These are phyloP conservation scores for Myzus persicae DNA, from an alignment of 1,140 invertebrate species.

Conservation along the genomic window DNA sequence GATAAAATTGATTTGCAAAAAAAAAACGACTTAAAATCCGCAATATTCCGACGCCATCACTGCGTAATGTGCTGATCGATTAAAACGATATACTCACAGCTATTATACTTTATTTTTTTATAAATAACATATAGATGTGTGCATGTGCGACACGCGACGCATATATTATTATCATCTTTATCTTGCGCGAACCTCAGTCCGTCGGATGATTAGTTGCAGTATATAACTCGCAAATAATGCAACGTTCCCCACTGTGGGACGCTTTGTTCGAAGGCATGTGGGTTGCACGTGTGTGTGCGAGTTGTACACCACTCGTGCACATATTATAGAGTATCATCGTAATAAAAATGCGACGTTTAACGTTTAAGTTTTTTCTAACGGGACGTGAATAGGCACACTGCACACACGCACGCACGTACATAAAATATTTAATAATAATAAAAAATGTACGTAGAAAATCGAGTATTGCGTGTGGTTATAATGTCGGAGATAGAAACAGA, in stretches of 20 bases:
- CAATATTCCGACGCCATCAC: not conserved
- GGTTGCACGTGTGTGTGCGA: not conserved
- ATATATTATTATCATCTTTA: not conserved
- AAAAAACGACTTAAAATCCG: not conserved
- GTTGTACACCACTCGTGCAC: not conserved
- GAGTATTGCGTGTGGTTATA: not conserved
- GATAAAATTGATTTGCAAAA: not conserved
- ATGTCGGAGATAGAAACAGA: not conserved
- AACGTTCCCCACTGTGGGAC: not conserved
- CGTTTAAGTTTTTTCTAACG: conserved; percentile 35
- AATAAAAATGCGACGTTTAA: conserved; percentile 36
- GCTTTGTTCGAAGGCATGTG: not conserved
- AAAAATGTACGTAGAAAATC: not conserved
- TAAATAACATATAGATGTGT: not conserved
- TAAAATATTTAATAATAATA: not conserved
- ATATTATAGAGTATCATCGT: not conserved
- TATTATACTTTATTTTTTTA: not conserved
- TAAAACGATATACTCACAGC: not conserved
- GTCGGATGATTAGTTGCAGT: conserved; percentile 11
- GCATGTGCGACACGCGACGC: not conserved
- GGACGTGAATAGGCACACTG: not conserved
- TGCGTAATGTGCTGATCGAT: not conserved
- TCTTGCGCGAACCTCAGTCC: not conserved
- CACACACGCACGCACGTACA: not conserved
- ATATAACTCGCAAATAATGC: conserved; percentile 3